Evolutionary conservation across 2,888 invertebrate genomes (phyloP), one percentile per base, ranked within the genome.

Genomic region (Brenthis ino): DNA sequence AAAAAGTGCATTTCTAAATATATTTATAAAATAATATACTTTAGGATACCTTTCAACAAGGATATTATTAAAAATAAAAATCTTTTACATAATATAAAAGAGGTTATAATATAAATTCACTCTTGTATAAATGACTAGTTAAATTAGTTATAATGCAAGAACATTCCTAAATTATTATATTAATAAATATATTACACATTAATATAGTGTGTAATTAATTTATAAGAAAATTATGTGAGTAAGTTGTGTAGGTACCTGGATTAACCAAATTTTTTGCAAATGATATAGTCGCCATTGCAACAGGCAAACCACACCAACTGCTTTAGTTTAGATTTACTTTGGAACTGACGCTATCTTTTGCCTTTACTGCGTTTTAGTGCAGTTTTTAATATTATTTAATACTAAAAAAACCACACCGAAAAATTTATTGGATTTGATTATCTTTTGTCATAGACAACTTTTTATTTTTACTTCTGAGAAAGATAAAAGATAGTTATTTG

Each of bases 251-350:
- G n/a, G n/a, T 87, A 93, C 92, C 92, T 86, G 92, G 92, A 82
- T 84, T 92, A 86, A 93, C 91, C 87, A 92, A 89, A 87, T 86
- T 92, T 85, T 90, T 92, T 57, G 91, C 92, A 76, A 91, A 87
- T 64, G 91, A 83, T 82, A 93, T 85, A 71, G 89, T 89, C 77
- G 92, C 87, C 92, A 93, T 92, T 77, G 72, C 81, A 69, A 20
- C 64, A 67, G 67, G 64, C 56, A 66, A 64, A 74, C 77, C 75
- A 79, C 80, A 83, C 80, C 65, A 74, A 70, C 60, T 67, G 67
- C 51, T 16, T 3, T 50, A 37, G 12, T 16, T 3, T 50, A 37
- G 12, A n/a, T 14, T 54, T 54, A 54, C 54, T 53, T 14, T 33
- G 24, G 13, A 20, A 20, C 14, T 11, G 13, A 13, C 43, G 28